Percentiles rank a stretch among this genome's conserved stretches.
Evolutionary conservation across 92 coral and sea anemone species (phyloP).

Genomic region (Phenganax stokvisi): DNA sequence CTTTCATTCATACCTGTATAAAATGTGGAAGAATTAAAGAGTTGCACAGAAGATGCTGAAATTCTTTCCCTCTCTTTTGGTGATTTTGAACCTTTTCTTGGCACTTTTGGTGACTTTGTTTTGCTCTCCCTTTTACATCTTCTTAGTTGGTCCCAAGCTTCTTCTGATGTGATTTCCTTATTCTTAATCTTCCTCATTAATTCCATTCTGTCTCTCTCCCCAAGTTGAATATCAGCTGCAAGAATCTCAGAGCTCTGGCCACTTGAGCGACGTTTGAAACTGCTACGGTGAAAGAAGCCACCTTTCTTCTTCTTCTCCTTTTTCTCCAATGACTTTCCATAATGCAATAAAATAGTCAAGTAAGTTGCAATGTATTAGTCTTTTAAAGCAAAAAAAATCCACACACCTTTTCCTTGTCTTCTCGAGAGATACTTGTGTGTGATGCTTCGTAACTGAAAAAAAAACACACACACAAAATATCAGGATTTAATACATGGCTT

Average conservation of each 20-base stretch:
- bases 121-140: conserved; percentile 54
- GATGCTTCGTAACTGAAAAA: conserved; percentile 30
- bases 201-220: conserved; percentile 79
- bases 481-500: background rate
- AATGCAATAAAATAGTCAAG: background rate
- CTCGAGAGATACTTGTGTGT: background rate
- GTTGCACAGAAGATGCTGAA: conserved; percentile 25
- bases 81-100: conserved; percentile 24
- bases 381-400: background rate
- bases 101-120: conserved; percentile 1
- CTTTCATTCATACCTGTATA: conserved; percentile 26
- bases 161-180: conserved; percentile 62
- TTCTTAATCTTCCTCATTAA: conserved; percentile 71
- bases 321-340: background rate
- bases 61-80: conserved; percentile 24
- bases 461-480: background rate
- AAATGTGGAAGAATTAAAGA: conserved; percentile 12
- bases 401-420: conserved; percentile 13
- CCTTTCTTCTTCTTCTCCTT: conserved; percentile 68
- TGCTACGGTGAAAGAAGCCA: conserved; percentile 59
- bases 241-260: conserved; percentile 73
- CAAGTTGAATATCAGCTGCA: conserved; percentile 73
- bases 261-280: conserved; percentile 71
- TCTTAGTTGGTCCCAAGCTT: conserved; percentile 63
- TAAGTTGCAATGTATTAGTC: background rate